Percentiles rank a stretch among this genome's conserved stretches.
phyloP scores from a whole-genome alignment of 2,113 vertebrate genomes.

The Zapornia atra region DNA sequence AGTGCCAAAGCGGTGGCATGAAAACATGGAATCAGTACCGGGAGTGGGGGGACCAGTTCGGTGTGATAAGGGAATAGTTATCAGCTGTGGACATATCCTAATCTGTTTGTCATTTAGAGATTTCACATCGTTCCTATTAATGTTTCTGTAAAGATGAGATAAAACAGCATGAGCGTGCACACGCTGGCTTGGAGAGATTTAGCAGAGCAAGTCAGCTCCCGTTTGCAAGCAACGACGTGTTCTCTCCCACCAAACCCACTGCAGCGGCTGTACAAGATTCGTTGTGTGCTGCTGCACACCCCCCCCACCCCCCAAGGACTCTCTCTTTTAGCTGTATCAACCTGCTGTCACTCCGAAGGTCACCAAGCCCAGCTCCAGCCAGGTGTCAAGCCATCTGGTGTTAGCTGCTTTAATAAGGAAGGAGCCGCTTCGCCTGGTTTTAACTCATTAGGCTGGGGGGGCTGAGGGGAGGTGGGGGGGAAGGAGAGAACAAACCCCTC shows the following conservation, averaged over 20 bases:
- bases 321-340: not conserved
- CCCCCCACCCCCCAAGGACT: not conserved
- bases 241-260: not conserved
- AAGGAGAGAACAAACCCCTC: not conserved
- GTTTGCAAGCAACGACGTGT: not conserved
- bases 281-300: not conserved
- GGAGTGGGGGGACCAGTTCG: not conserved
- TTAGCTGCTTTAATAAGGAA: not conserved
- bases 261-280: not conserved
- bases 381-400: constrained; percentile 36
- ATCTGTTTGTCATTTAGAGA: not conserved
- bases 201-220: not conserved
- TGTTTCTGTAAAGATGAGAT: not conserved
- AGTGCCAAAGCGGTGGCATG: not conserved
- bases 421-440: not conserved
- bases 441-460: not conserved
- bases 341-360: not conserved
- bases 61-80: not conserved
- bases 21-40: not conserved
- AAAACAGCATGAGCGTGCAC: not conserved
- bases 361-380: not conserved
- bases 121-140: not conserved
- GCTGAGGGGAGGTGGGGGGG: no score
- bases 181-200: not conserved
- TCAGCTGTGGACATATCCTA: not conserved